A percentile compares a stretch with the other conserved stretches of the same genome.
Evolutionary conservation across 2,113 vertebrate species (phyloP).

Genomic region (Formicarius rufipectus): DNA sequence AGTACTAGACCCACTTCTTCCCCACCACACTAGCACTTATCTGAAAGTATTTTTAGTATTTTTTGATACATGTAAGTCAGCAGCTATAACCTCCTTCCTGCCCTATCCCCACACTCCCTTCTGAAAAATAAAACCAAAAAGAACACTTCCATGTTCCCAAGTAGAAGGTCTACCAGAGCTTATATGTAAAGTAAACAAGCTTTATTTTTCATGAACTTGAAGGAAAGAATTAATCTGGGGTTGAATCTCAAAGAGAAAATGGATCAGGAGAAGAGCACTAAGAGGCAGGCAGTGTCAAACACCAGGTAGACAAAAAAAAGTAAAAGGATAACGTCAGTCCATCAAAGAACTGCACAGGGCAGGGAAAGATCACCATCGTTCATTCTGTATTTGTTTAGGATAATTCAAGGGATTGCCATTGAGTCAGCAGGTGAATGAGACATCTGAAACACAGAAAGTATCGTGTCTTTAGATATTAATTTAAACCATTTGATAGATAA

Average conservation of each 20-base stretch:
- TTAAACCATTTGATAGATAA: too few species aligned
- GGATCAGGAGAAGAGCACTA: background rate
- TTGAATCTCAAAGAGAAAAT: background rate
- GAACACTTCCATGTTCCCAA: background rate
- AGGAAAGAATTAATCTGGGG: background rate
- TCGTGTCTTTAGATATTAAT: too few species aligned
- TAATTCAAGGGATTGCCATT: too few species aligned
- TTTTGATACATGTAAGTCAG: background rate
- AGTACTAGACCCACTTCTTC: background rate
- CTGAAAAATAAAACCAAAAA: background rate
- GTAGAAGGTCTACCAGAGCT: background rate
- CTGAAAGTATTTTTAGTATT: background rate
- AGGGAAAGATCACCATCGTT: background rate
- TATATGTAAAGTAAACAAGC: background rate
- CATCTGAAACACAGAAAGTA: too few species aligned
- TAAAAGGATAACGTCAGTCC: background rate
- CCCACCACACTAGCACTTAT: background rate
- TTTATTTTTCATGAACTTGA: background rate
- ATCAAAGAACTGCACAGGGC: background rate
- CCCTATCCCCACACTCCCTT: too few species aligned
- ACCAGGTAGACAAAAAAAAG: background rate
- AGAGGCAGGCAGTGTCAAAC: background rate
- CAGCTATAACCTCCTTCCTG: background rate
- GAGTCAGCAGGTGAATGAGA: too few species aligned
- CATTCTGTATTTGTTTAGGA: background rate